phyloP scores from a whole-genome alignment of 2,113 vertebrate genomes.

The Balaenoptera acutorostrata region DNA sequence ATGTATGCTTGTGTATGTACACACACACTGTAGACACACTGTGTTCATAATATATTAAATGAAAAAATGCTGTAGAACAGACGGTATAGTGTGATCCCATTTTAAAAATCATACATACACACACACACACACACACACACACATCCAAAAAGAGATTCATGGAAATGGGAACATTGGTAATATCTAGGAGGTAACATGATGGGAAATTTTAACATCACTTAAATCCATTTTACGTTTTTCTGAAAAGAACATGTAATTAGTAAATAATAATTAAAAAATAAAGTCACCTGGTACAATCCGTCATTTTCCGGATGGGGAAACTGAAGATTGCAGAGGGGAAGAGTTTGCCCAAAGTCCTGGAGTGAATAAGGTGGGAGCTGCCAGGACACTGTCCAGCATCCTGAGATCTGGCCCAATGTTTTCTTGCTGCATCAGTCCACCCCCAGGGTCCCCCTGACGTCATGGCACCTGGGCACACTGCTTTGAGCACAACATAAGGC shows the following conservation, averaged over 20 bases:
- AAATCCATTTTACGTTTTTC: neutral
- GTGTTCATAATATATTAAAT: neutral
- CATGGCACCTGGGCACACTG: neutral
- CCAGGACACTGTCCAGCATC: neutral
- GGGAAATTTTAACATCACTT: neutral
- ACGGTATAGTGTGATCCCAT: neutral
- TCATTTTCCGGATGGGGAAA: neutral
- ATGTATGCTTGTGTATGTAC: neutral
- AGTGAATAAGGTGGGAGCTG: neutral
- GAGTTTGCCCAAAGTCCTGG: neutral
- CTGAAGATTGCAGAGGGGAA: neutral
- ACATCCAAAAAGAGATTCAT: neutral
- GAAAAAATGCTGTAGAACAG: neutral
- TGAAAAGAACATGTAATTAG: neutral
- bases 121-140: no score
- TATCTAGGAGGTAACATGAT: neutral
- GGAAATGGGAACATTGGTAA: neutral
- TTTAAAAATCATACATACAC: neutral
- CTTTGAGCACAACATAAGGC: neutral
- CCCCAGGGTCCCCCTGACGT: neutral
- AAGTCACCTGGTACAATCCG: neutral
- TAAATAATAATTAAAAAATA: neutral
- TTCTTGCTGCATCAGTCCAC: neutral
- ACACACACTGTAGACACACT: neutral
- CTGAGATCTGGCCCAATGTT: neutral